These are phyloP conservation scores for Perca fluviatilis DNA, from an alignment of 2,113 vertebrate genomes.

Conservation along the genomic window DNA sequence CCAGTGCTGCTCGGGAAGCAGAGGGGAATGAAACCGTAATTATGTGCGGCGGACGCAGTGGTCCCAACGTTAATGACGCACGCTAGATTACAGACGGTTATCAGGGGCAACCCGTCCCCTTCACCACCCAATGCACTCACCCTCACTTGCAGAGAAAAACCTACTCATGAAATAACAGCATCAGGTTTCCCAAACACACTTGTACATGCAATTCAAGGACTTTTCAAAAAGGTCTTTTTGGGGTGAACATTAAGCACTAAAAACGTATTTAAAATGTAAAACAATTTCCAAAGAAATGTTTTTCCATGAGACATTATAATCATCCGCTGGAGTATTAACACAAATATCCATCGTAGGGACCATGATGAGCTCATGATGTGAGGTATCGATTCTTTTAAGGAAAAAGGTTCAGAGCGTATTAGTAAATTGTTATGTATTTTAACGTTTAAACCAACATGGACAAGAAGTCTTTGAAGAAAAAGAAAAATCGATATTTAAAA, in stretches of 20 bases:
- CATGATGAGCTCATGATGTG: not conserved
- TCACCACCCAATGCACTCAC: slow-evolving; percentile 47
- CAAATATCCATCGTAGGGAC: not conserved
- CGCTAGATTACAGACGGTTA: slow-evolving; percentile 76
- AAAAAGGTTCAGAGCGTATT: not conserved
- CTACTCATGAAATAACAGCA: slow-evolving; percentile 46
- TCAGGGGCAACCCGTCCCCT: slow-evolving; percentile 55
- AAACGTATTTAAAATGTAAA: not conserved
- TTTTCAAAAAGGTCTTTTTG: slow-evolving; percentile 10
- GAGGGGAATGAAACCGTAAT: slow-evolving; percentile 81
- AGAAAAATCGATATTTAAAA: not conserved
- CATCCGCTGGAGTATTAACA: not conserved
- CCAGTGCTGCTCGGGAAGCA: slow-evolving; percentile 70
- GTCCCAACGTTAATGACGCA: slow-evolving; percentile 78
- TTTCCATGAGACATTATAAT: not conserved
- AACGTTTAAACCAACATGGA: not conserved
- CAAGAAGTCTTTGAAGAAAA: not conserved
- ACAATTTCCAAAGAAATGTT: slow-evolving; percentile 13
- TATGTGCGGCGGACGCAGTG: slow-evolving; percentile 71
- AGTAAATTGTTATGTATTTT: not conserved
- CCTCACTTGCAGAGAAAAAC: slow-evolving; percentile 20
- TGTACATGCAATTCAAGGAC: slow-evolving; percentile 19
- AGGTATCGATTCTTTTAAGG: not conserved
- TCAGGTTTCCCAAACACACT: slow-evolving; percentile 15
- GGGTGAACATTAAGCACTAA: slow-evolving; percentile 8